phyloP scores from a whole-genome alignment of 2,888 invertebrate species.

The Myopa testacea region DNA sequence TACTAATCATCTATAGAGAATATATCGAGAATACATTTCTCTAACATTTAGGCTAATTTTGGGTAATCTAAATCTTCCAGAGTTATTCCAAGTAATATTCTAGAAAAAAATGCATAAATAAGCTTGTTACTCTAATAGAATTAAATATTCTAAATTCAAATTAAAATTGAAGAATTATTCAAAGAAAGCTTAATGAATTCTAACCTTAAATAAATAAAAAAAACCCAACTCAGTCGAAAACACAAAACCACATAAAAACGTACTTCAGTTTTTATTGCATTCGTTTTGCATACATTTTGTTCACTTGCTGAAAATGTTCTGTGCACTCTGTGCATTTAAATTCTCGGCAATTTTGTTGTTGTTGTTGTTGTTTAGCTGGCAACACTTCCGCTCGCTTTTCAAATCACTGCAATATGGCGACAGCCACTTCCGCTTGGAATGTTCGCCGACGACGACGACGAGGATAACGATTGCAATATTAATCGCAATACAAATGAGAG shows the following conservation, averaged over 20 bases:
- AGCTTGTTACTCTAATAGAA: too few relatives aligned
- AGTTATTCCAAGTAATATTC: too few relatives aligned
- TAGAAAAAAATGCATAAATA: too few relatives aligned
- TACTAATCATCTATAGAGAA: too few relatives aligned
- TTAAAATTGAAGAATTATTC: neutral
- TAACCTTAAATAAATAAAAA: too few relatives aligned
- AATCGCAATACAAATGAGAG: neutral
- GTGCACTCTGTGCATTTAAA: neutral
- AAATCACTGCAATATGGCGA: constrained; percentile 32
- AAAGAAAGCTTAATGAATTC: too few relatives aligned
- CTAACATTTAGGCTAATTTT: too few relatives aligned
- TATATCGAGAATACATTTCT: too few relatives aligned
- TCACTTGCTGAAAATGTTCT: neutral
- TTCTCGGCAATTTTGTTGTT: neutral
- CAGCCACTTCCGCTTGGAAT: constrained; percentile 14
- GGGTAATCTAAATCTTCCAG: too few relatives aligned
- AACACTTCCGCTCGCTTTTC: constrained; percentile 13
- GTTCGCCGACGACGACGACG: neutral
- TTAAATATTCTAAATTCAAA: too few relatives aligned
- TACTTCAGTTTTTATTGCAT: neutral
- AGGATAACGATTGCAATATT: neutral
- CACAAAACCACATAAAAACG: neutral
- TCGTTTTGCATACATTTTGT: neutral
- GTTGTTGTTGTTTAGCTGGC: neutral
- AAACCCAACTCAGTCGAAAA: neutral